Evolutionary conservation across 2,797 vertebrate genomes (phyloP).

Genomic region (Channallabes apus): DNA sequence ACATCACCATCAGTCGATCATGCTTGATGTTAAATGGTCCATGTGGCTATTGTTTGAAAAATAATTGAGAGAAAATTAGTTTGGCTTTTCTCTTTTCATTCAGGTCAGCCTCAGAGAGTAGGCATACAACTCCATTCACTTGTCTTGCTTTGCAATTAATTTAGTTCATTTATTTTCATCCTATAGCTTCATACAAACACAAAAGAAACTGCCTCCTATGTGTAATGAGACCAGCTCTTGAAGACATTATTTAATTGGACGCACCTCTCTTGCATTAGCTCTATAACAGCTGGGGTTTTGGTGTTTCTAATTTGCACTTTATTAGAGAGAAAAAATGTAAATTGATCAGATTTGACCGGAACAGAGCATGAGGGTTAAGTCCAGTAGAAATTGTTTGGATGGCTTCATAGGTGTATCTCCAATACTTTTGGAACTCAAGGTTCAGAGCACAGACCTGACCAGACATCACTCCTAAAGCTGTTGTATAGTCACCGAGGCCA

Average conservation of each 20-base stretch:
- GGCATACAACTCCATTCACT: slow-evolving; percentile 54
- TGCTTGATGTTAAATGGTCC: slow-evolving; percentile 49
- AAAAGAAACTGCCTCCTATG: slow-evolving; percentile 60
- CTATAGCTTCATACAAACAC: slow-evolving; percentile 60
- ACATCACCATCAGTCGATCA: slow-evolving; percentile 51
- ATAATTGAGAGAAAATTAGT: slow-evolving; percentile 70
- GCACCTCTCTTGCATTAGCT: slow-evolving; percentile 58
- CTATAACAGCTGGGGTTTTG: slow-evolving; percentile 58
- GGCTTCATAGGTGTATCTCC: too few relatives aligned
- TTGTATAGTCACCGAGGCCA: too few relatives aligned
- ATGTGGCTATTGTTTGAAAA: slow-evolving; percentile 62
- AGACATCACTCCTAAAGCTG: too few relatives aligned
- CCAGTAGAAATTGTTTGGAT: too few relatives aligned
- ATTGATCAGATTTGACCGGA: too few relatives aligned
- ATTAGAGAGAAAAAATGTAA: too few relatives aligned
- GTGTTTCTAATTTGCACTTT: slow-evolving; percentile 57
- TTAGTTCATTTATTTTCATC: slow-evolving; percentile 69
- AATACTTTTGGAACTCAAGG: too few relatives aligned
- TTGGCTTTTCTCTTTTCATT: slow-evolving; percentile 59
- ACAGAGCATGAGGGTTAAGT: too few relatives aligned
- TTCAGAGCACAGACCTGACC: too few relatives aligned
- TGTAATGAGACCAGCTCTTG: slow-evolving; percentile 64
- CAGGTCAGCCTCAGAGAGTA: slow-evolving; percentile 57
- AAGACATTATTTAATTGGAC: slow-evolving; percentile 66
- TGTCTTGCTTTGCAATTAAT: slow-evolving; percentile 71